phyloP scores from a whole-genome alignment of 1,140 invertebrate species.

The Bradysia coprophila region DNA sequence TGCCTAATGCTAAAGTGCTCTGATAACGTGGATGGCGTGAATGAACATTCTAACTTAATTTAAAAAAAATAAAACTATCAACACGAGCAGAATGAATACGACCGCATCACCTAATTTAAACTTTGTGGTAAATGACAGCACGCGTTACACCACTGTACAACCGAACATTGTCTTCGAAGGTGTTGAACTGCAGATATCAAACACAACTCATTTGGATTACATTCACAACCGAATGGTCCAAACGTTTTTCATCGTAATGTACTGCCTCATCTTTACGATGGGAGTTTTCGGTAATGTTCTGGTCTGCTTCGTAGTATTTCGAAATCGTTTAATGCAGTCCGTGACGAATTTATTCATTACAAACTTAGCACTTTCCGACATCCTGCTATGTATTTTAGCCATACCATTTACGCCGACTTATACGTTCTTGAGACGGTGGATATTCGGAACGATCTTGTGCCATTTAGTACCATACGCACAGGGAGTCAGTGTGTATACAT shows the following conservation, averaged over 20 bases:
- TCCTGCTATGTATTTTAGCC: constrained; percentile 71
- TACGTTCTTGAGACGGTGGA: constrained; percentile 68
- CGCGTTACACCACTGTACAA: too few relatives aligned
- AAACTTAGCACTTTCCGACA: constrained; percentile 81
- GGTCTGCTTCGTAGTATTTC: constrained; percentile 73
- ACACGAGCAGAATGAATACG: too few relatives aligned
- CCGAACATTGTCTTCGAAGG: neutral
- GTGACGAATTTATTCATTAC: constrained; percentile 95
- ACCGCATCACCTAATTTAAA: too few relatives aligned
- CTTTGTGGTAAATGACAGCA: too few relatives aligned
- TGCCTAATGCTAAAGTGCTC: too few relatives aligned
- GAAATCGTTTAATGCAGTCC: constrained; percentile 83
- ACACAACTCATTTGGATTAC: constrained; percentile 20
- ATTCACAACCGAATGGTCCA: constrained; percentile 41
- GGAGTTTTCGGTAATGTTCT: constrained; percentile 79
- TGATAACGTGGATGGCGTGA: too few relatives aligned
- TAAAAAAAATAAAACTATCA: too few relatives aligned
- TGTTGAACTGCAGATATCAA: neutral
- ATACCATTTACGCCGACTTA: constrained; percentile 83
- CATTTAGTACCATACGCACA: constrained; percentile 76
- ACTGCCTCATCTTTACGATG: constrained; percentile 62
- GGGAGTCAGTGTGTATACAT: constrained; percentile 80
- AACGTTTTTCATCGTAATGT: constrained; percentile 56
- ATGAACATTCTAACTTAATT: too few relatives aligned
- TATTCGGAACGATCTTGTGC: constrained; percentile 68